Conservation (phyloP, 2,888 invertebrate genomes). For the Eupithecia vulgata region DNA sequence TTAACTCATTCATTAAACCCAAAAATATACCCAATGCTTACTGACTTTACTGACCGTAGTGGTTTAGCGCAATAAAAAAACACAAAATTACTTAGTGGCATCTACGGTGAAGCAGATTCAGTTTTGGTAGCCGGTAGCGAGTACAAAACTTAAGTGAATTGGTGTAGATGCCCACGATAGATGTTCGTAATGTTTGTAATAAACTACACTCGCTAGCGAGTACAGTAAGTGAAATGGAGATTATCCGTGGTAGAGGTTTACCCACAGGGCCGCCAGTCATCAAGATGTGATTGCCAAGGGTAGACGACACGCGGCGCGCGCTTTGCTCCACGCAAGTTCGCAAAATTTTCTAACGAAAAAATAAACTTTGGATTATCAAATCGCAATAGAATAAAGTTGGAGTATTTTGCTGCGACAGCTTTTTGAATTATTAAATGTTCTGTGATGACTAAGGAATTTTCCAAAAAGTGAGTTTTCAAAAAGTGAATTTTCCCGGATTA, state of each 20-base stretch:
- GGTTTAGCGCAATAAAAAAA: background rate
- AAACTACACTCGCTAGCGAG: background rate
- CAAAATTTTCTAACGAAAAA: background rate
- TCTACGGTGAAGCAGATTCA: background rate
- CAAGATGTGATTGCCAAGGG: constrained; percentile 11
- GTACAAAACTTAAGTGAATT: background rate
- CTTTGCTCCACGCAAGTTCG: background rate
- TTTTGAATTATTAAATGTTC: background rate
- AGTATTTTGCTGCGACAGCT: background rate
- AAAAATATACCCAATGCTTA: background rate
- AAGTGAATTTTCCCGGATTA: background rate
- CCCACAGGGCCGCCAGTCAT: constrained; percentile 11
- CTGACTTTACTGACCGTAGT: background rate
- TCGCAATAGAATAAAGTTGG: background rate
- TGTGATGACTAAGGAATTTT: background rate
- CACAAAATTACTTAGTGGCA: background rate
- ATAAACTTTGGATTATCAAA: background rate
- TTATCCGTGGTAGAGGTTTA: background rate
- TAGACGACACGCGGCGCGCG: background rate
- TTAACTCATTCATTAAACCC: background rate
- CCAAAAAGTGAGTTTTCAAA: background rate
- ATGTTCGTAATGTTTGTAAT: background rate
- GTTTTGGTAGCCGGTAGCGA: background rate
- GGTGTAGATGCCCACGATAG: background rate
- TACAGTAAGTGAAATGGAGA: background rate